phyloP scores from a whole-genome alignment of 1,140 invertebrate species.

The Sarcophaga peregrina region DNA sequence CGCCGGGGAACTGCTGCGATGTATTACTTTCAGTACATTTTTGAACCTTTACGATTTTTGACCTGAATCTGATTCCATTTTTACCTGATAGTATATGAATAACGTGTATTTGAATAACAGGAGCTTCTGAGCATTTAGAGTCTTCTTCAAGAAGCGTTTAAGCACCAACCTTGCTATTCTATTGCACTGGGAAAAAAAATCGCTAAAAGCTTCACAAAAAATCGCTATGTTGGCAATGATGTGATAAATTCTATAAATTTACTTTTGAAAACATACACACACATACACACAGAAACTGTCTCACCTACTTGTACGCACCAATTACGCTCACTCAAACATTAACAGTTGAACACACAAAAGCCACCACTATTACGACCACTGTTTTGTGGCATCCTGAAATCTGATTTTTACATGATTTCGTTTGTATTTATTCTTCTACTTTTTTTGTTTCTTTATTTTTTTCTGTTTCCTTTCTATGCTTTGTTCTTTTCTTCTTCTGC shows the following conservation, averaged over 20 bases:
- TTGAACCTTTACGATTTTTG: no score
- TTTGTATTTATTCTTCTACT: slow-evolving; percentile 28
- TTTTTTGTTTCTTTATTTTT: not conserved
- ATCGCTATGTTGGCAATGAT: no score
- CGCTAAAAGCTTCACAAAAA: no score
- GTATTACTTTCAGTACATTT: no score
- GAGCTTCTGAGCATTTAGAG: no score
- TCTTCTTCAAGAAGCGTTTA: no score
- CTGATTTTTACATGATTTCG: slow-evolving; percentile 61
- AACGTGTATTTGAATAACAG: no score
- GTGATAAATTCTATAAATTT: not conserved
- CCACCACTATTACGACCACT: slow-evolving; percentile 53
- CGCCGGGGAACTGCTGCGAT: no score
- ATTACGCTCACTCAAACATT: not conserved
- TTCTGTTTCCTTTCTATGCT: not conserved
- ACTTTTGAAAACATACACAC: not conserved
- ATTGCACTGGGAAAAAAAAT: no score
- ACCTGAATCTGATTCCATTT: no score
- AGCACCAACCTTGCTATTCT: no score
- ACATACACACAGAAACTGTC: not conserved
- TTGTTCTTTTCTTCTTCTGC: not conserved
- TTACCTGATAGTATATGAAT: no score
- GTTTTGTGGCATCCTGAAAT: slow-evolving; percentile 61
- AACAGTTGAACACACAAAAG: slow-evolving; percentile 30
- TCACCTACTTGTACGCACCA: not conserved